phyloP scores from a whole-genome alignment of 2,113 vertebrate genomes.

The Aix galericulata region DNA sequence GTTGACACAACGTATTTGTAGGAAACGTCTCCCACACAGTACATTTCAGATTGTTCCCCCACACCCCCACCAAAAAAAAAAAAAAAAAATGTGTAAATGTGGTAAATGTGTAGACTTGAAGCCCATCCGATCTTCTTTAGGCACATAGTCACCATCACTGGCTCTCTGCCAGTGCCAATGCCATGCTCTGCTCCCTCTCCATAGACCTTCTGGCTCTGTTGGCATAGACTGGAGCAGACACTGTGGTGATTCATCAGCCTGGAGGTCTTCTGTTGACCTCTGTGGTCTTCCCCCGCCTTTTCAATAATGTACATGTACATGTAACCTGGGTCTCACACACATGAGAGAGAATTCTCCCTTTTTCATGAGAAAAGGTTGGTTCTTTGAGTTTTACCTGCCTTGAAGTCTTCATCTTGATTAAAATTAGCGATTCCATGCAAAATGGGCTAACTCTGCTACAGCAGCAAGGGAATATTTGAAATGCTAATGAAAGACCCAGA shows the following conservation, averaged over 20 bases:
- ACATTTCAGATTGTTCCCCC: no score
- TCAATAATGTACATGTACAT: fast-evolving
- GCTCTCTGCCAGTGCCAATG: fast-evolving
- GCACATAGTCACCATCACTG: fast-evolving
- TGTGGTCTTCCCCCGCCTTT: neutral
- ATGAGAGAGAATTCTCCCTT: neutral
- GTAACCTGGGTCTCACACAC: neutral
- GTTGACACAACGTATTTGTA: neutral
- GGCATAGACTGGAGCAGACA: neutral
- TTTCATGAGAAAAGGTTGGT: fast-evolving
- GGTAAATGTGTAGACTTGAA: neutral
- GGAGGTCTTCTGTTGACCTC: neutral
- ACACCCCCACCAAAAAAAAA: neutral
- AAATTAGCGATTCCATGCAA: neutral
- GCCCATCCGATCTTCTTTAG: neutral
- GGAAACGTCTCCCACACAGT: neutral
- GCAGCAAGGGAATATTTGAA: neutral
- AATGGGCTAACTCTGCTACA: neutral
- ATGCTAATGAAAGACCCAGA: constrained; percentile 13
- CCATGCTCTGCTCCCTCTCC: neutral
- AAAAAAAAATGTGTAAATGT: neutral
- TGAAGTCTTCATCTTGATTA: neutral
- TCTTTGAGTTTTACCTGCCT: neutral
- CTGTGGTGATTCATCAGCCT: neutral
- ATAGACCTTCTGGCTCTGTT: fast-evolving